phyloP scores from a whole-genome alignment of 1,140 invertebrate species.

The Periplaneta americana region DNA sequence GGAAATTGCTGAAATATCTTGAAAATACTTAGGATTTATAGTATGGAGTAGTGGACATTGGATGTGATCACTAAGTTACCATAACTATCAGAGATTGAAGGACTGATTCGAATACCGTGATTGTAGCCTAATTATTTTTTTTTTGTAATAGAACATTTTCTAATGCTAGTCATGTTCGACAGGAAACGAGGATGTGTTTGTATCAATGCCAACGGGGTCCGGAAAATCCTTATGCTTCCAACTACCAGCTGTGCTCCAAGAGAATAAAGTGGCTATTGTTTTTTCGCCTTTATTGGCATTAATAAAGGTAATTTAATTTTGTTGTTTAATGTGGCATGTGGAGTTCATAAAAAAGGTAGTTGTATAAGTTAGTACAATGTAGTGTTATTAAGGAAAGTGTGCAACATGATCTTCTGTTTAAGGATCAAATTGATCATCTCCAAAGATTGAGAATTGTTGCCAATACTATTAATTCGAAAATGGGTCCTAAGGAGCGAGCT shows the following conservation, averaged over 20 bases:
- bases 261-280: slow-evolving; percentile 53
- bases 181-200: slow-evolving; percentile 57
- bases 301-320: slow-evolving; percentile 45
- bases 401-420: slow-evolving; percentile 3
- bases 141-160: background rate
- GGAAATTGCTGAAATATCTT: background rate
- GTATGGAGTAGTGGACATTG: too few species aligned
- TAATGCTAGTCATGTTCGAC: slow-evolving; percentile 9
- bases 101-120: too few species aligned
- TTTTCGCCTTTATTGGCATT: slow-evolving; percentile 64
- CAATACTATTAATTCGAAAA: slow-evolving; percentile 86
- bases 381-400: background rate
- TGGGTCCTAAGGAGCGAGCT: slow-evolving; percentile 63
- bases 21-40: too few species aligned
- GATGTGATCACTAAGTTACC: too few species aligned
- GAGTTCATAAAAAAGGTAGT: slow-evolving; percentile 16
- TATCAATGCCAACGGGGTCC: slow-evolving; percentile 68
- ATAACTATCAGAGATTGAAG: too few species aligned
- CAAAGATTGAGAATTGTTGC: slow-evolving; percentile 62
- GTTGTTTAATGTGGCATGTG: background rate
- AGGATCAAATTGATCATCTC: slow-evolving; percentile 49
- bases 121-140: background rate
- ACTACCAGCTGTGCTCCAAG: slow-evolving; percentile 53
- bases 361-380: background rate
- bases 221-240: slow-evolving; percentile 71